Evolutionary conservation across 2,113 vertebrate species (phyloP), one percentile per base, ranked within the genome.

Genomic region (Hypanus sabinus): DNA sequence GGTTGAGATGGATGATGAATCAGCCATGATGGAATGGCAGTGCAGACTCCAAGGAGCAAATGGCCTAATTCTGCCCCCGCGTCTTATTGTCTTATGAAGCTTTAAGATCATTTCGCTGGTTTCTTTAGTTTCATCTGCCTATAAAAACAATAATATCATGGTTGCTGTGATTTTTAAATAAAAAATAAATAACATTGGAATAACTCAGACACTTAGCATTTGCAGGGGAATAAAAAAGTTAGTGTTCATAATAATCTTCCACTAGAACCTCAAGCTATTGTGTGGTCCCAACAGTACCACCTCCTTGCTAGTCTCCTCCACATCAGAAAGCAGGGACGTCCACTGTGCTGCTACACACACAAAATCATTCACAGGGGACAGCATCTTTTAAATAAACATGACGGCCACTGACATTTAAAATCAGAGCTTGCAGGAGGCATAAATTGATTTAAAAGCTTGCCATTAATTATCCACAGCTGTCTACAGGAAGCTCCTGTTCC

Each of bases 381-480:
- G 20, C 12, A 90, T 33, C n/a, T 62, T 90, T 9, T 65, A 68
- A 65, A 33, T 90, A 90, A 68, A 65, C n/a, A 62, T 90, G 60
- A 90, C 18, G 60, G 20, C 60, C 83, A 68, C 60, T 65, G 85
- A 90, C 60, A 65, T 90, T 33, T n/a, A 65, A 73, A 90, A 90
- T 90, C 85, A 65, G 10, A 65, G 85, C 4, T 90, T 90, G 60
- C 60, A 90, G 85, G 60, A 68, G 60, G 60, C 14, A 65, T 33
- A 88, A 88, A 88, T 88, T 65, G 14, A 65, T 90, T 68, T 90
- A 33, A 33, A 90, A 65, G 60, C 12, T n/a, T 88, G 60, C 30
- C 85, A 88, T 88, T 65, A 20, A 55, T 85, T 55, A 85, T 85
- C 81, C 57, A 30, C 27, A 62, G 85, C 85, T 88, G 30, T 88